Evolutionary conservation across 2,113 vertebrate genomes (phyloP).

Genomic region (Oryzias melastigma): DNA sequence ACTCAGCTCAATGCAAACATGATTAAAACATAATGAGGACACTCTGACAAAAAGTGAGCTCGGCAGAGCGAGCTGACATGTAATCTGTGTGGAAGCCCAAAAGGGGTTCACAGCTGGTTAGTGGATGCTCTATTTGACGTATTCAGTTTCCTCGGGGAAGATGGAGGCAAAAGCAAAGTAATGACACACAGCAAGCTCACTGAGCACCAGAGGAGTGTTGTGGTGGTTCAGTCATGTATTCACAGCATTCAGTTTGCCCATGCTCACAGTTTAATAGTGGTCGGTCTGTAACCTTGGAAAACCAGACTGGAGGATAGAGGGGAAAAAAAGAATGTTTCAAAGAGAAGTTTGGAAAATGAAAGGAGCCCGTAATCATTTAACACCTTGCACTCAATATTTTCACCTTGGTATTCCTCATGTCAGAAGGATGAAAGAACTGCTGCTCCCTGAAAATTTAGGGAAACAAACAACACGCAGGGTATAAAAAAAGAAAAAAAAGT

Average conservation of each 20-base stretch:
- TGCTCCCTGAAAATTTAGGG: slow-evolving; percentile 15
- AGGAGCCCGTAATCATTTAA: slow-evolving; percentile 14
- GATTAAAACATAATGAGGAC: slow-evolving; percentile 14
- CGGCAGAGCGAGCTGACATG: slow-evolving; percentile 30
- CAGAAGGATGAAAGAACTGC: slow-evolving; percentile 29
- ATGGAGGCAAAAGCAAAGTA: slow-evolving; percentile 20
- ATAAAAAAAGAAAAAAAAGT: not conserved
- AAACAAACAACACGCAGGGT: slow-evolving; percentile 1
- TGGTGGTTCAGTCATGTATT: slow-evolving; percentile 21
- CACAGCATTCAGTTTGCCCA: slow-evolving; percentile 37
- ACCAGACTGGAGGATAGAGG: slow-evolving; percentile 25
- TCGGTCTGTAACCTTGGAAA: slow-evolving; percentile 67
- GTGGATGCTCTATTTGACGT: slow-evolving; percentile 25
- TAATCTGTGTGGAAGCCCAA: slow-evolving; percentile 57
- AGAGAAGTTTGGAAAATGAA: slow-evolving; percentile 26
- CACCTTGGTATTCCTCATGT: slow-evolving; percentile 24
- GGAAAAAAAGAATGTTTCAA: slow-evolving; percentile 3
- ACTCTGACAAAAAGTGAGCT: not conserved
- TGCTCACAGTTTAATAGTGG: slow-evolving; percentile 50
- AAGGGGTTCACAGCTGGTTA: slow-evolving; percentile 49
- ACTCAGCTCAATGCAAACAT: slow-evolving; percentile 21
- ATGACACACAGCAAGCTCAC: slow-evolving; percentile 25
- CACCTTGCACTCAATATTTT: slow-evolving; percentile 2
- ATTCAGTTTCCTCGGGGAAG: slow-evolving; percentile 29
- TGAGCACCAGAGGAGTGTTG: slow-evolving; percentile 23